Evolutionary conservation across 2,888 invertebrate genomes (phyloP).

Genomic region (Drosophila tripunctata): DNA sequence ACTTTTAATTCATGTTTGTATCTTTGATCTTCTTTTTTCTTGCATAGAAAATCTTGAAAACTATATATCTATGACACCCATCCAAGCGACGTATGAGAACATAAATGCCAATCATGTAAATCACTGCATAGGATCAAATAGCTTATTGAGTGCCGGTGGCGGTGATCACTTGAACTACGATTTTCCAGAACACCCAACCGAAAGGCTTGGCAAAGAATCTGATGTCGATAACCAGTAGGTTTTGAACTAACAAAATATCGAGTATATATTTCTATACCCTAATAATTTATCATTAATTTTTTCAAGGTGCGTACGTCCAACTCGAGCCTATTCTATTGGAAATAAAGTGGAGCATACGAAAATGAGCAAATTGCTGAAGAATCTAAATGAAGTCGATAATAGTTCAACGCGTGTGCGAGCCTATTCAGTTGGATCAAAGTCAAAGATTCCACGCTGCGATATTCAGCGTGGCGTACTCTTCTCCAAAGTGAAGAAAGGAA

Average conservation of each 20-base stretch:
- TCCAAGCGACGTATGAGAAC: conserved; percentile 43
- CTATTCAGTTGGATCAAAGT: conserved; percentile 90
- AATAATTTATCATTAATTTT: background rate
- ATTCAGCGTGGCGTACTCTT: conserved; percentile 79
- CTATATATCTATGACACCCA: conserved; percentile 70
- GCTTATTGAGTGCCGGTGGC: conserved; percentile 16
- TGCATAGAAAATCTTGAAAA: conserved; percentile 50
- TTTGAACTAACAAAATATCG: background rate
- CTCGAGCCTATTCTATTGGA: conserved; percentile 93
- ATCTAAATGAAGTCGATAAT: conserved; percentile 84
- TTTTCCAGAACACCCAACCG: conserved; percentile 66
- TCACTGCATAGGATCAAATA: conserved; percentile 25
- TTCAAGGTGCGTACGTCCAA: conserved; percentile 85
- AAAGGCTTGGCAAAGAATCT: conserved; percentile 45
- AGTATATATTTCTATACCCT: too few species aligned
- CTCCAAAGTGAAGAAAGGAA: conserved; percentile 56
- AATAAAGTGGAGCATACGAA: conserved; percentile 89
- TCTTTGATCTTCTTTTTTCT: conserved; percentile 22
- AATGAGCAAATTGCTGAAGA: conserved; percentile 85
- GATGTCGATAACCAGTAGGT: conserved; percentile 66
- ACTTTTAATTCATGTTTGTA: background rate
- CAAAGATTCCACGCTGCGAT: conserved; percentile 84
- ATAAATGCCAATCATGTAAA: conserved; percentile 43
- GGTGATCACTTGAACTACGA: conserved; percentile 40
- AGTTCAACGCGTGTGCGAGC: conserved; percentile 87